Evolutionary conservation across 37 sponge, comb jelly and placozoan species (phyloP).

Genomic region (Hormiphora californensis): DNA sequence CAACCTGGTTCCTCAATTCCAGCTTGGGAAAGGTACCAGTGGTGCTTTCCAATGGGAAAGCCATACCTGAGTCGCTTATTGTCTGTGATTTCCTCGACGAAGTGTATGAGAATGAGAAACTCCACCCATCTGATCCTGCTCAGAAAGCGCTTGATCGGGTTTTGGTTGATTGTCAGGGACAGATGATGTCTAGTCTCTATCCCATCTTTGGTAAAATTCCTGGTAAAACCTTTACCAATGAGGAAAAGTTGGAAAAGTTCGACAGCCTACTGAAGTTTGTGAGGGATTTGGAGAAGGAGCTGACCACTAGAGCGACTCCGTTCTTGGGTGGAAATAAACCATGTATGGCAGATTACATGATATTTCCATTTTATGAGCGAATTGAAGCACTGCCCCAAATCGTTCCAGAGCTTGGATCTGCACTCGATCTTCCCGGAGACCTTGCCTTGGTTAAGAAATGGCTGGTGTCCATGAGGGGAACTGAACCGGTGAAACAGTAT

Average conservation of each 20-base stretch:
- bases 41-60: background rate
- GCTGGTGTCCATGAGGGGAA: conserved; percentile 1
- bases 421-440: background rate
- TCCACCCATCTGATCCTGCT: conserved; percentile 5
- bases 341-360: conserved; percentile 48
- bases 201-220: conserved; percentile 38
- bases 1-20: conserved; percentile 24
- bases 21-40: conserved; percentile 11
- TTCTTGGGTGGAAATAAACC: conserved; percentile 6
- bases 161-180: background rate
- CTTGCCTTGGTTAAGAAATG: background rate
- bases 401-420: background rate
- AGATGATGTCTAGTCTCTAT: conserved; percentile 16
- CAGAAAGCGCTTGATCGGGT: conserved; percentile 26
- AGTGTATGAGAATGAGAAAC: background rate
- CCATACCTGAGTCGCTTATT: conserved; percentile 19
- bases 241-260: background rate
- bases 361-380: conserved; percentile 39
- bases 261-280: background rate
- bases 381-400: background rate
- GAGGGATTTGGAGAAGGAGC: background rate
- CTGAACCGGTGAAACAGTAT: conserved; percentile 33
- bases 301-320: background rate
- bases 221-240: background rate
- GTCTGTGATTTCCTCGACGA: conserved; percentile 21